Percentiles rank a stretch among this genome's conserved stretches.
Conservation (phyloP, 2,797 vertebrate genomes). For the Crotalus adamanteus region DNA sequence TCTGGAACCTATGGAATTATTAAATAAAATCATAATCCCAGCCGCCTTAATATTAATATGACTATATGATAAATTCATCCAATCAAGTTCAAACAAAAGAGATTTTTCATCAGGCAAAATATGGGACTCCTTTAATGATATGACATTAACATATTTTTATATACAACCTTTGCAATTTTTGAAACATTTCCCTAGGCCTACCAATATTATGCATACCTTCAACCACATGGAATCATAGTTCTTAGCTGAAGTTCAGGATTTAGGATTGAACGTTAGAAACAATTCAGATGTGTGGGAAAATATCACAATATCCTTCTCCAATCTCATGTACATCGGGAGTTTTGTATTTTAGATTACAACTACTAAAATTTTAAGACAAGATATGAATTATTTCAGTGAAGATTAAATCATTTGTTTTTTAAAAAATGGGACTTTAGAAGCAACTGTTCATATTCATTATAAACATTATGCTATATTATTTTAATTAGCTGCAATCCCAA, state of each 20-base stretch:
- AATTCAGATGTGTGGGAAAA: background rate
- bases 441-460: background rate
- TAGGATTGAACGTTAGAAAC: background rate
- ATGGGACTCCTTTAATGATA: background rate
- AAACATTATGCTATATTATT: background rate
- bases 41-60: background rate
- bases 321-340: too few relatives aligned
- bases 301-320: too few relatives aligned
- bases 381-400: too few relatives aligned
- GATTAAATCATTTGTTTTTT: too few relatives aligned
- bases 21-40: background rate
- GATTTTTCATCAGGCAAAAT: background rate
- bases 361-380: too few relatives aligned
- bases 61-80: background rate
- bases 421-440: background rate
- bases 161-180: constrained; percentile 5
- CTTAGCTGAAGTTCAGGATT: background rate
- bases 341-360: too few relatives aligned
- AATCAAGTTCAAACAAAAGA: background rate
- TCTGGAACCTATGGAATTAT: too few relatives aligned
- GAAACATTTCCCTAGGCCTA: background rate
- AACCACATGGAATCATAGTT: background rate
- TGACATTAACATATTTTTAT: constrained; percentile 1
- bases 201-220: background rate
- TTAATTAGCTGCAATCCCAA: background rate